These are phyloP conservation scores for Trachythela sp. DNA, from an alignment of 64 coral and sea anemone species.

Conservation along the genomic window DNA sequence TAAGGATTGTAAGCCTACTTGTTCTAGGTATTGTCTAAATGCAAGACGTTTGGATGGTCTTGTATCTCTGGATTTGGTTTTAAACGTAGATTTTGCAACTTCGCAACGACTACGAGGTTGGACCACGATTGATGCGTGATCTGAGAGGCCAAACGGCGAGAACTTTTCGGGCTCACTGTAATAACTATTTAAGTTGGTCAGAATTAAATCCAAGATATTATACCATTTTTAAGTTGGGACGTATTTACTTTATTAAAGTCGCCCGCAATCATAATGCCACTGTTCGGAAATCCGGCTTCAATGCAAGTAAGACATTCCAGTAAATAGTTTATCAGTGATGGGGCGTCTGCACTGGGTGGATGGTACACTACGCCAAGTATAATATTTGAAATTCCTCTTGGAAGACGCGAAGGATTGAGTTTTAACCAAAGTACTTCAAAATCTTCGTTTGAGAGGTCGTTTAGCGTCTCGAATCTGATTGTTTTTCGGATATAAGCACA, in stretches of 20 bases:
- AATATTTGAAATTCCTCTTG: too few relatives aligned
- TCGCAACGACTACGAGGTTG: not conserved
- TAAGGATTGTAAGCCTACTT: not conserved
- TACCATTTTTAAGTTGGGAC: too few relatives aligned
- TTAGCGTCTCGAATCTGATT: too few relatives aligned
- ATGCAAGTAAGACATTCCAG: too few relatives aligned
- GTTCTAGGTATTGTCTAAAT: not conserved
- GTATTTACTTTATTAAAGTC: not conserved
- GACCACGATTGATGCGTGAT: not conserved
- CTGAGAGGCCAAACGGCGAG: not conserved
- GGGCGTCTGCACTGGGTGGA: too few relatives aligned
- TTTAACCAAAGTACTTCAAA: too few relatives aligned
- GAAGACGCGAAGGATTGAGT: too few relatives aligned
- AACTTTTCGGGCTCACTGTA: not conserved
- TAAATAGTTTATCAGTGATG: too few relatives aligned
- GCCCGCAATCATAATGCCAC: not conserved
- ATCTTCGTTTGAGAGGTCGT: too few relatives aligned
- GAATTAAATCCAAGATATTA: not conserved
- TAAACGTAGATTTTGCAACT: not conserved
- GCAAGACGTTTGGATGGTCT: too few relatives aligned
- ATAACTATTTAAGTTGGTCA: not conserved
- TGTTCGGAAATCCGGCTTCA: not conserved
- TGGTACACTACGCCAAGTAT: too few relatives aligned
- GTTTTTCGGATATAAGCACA: too few relatives aligned
- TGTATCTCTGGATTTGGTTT: not conserved